Evolutionary conservation across 2,797 vertebrate species (phyloP).

Genomic region (Rhinatrema bivittatum): DNA sequence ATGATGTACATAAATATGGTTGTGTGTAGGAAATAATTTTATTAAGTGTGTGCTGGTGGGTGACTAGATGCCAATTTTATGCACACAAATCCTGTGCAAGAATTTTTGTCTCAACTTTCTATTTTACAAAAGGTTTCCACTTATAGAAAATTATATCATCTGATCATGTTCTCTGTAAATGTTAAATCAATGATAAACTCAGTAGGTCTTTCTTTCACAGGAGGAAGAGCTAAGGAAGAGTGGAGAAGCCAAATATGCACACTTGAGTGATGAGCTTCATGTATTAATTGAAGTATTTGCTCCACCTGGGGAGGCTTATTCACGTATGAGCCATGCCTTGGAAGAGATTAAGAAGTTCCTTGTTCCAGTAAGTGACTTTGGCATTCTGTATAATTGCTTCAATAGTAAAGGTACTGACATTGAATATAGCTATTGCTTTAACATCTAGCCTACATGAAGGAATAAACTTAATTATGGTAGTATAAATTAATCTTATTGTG

Average conservation of each 20-base stretch:
- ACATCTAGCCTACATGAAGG: no score
- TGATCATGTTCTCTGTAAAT: slow-evolving; percentile 28
- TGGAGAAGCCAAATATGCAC: slow-evolving; percentile 90
- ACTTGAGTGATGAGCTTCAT: slow-evolving; percentile 95
- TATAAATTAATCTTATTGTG: no score
- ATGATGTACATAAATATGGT: no score
- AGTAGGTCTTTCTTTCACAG: slow-evolving; percentile 51
- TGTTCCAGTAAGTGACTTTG: slow-evolving; percentile 84
- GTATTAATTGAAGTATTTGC: slow-evolving; percentile 99
- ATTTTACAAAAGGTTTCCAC: slow-evolving; percentile 29
- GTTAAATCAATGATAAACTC: slow-evolving; percentile 37
- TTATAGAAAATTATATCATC: slow-evolving; percentile 29
- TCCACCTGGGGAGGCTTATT: slow-evolving; percentile 95
- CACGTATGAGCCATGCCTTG: slow-evolving; percentile 97
- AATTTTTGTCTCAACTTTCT: slow-evolving; percentile 23
- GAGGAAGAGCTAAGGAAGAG: slow-evolving; percentile 97
- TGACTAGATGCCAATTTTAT: no score
- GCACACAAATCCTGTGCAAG: no score
- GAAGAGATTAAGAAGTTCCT: slow-evolving; percentile 99
- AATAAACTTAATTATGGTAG: no score
- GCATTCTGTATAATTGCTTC: no score
- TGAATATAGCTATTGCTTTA: no score
- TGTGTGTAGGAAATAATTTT: no score
- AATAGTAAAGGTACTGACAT: no score
- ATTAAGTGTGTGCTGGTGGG: no score